Conservation (phyloP, 2,113 vertebrate genomes). For the Paraplagusia blochii region DNA sequence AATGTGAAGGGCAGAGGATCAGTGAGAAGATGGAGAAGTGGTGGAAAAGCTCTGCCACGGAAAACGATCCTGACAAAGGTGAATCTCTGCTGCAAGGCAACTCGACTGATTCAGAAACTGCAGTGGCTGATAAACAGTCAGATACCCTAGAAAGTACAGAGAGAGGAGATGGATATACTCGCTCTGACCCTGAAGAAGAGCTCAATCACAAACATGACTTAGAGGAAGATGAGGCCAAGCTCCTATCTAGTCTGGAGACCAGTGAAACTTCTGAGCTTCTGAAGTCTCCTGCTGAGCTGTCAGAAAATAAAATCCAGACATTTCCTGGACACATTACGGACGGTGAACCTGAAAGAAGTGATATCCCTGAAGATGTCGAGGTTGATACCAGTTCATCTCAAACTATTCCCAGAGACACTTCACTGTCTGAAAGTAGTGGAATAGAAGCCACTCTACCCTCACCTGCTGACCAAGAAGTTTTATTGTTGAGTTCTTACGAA, state of each 20-base stretch:
- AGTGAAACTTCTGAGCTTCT: not conserved
- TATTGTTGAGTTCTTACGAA: not conserved
- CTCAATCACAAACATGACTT: not conserved
- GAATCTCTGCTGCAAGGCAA: not conserved
- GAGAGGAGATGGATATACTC: not conserved
- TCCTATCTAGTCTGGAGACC: not conserved
- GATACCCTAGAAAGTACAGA: not conserved
- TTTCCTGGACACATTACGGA: constrained; percentile 1
- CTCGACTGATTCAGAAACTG: not conserved
- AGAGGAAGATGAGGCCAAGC: not conserved
- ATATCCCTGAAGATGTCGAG: constrained; percentile 3
- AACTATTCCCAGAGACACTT: constrained; percentile 1
- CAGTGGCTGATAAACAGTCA: not conserved
- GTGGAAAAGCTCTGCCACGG: constrained; percentile 56
- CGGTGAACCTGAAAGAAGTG: not conserved
- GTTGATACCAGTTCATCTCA: not conserved
- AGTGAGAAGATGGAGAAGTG: constrained; percentile 79
- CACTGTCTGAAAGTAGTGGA: not conserved
- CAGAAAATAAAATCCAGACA: not conserved
- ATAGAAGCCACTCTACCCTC: constrained; percentile 7
- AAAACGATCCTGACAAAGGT: constrained; percentile 10
- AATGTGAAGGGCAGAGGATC: constrained; percentile 73
- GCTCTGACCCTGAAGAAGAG: not conserved
- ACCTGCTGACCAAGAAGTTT: not conserved
- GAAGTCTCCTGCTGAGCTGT: not conserved